Conservation (phyloP, 2,113 vertebrate genomes). For the Orycteropus afer region DNA sequence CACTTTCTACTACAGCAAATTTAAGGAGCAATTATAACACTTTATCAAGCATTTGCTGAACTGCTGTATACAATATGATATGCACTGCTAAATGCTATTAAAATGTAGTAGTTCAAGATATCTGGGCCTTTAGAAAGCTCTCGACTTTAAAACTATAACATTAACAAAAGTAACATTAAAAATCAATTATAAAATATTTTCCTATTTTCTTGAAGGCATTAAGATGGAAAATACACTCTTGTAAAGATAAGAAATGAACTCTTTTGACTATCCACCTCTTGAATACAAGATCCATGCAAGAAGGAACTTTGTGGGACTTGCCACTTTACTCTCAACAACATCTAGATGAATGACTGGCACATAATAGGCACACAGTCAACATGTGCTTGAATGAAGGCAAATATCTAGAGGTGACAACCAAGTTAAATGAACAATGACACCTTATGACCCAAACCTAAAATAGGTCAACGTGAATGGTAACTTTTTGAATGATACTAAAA, state of each 20-base stretch:
- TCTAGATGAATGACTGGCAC: background rate
- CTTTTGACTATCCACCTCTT: background rate
- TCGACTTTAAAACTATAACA: background rate
- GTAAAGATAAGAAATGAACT: conserved; percentile 36
- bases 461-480: background rate
- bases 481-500: background rate
- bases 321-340: background rate
- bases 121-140: conserved; percentile 34
- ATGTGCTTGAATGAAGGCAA: background rate
- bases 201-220: conserved; percentile 48
- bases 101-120: conserved; percentile 55
- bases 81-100: conserved; percentile 52
- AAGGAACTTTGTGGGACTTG: background rate
- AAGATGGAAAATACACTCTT: conserved; percentile 47
- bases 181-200: conserved; percentile 44
- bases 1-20: conserved; percentile 31
- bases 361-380: background rate
- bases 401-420: background rate
- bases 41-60: conserved; percentile 48
- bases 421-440: background rate
- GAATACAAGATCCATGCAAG: background rate
- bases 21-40: conserved; percentile 65
- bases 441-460: background rate
- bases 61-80: background rate
- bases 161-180: background rate